These are phyloP conservation scores for Plebejus anna DNA, from an alignment of 2,888 invertebrate species.

Conservation along the genomic window DNA sequence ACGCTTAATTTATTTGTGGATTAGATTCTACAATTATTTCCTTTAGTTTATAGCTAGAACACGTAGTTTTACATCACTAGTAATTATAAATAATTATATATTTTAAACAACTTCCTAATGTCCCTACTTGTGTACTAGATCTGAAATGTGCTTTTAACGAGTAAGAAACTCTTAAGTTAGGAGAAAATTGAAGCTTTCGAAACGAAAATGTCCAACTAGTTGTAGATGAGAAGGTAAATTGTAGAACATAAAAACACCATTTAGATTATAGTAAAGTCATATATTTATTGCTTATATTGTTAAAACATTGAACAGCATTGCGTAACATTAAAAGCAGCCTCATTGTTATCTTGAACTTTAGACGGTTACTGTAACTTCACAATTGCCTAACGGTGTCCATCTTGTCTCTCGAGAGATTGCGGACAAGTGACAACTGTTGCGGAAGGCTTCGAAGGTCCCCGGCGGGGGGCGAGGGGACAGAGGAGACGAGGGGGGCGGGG, in stretches of 20 bases:
- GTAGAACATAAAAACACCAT: background rate
- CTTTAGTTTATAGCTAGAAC: background rate
- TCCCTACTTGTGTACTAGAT: background rate
- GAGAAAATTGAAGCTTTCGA: background rate
- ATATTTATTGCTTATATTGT: constrained; percentile 7
- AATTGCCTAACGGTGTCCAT: constrained; percentile 33
- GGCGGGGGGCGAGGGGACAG: constrained; percentile 40
- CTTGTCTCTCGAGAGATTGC: constrained; percentile 32
- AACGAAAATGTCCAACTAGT: background rate
- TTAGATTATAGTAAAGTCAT: constrained; percentile 3
- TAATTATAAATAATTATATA: background rate
- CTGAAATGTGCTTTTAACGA: background rate
- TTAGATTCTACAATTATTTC: background rate
- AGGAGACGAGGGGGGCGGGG: constrained; percentile 40
- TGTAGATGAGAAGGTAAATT: background rate
- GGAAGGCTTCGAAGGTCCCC: constrained; percentile 59
- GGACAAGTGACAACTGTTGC: constrained; percentile 45
- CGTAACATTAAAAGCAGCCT: constrained; percentile 3
- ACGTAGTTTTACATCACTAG: background rate
- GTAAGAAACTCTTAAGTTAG: background rate
- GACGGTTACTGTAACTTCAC: constrained; percentile 33
- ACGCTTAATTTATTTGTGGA: background rate
- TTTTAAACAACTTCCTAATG: background rate
- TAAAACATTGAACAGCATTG: background rate
- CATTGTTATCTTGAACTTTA: constrained; percentile 20